A percentile compares a stretch with the other conserved stretches of the same genome.
phyloP scores from a whole-genome alignment of 1,140 invertebrate species.

The Neotoxoptera formosana region DNA sequence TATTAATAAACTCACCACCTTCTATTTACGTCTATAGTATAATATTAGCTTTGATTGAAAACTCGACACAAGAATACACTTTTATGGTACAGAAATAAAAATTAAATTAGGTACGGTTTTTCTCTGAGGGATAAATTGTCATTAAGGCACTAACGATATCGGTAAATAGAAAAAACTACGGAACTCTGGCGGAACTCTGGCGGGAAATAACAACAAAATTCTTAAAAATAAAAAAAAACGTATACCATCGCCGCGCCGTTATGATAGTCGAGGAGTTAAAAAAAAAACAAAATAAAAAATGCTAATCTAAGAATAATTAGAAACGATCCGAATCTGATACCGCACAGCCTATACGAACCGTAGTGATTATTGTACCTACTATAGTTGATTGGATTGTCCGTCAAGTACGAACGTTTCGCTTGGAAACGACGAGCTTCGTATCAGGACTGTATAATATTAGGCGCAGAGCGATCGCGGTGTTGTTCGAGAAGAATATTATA shows the following conservation, averaged over 20 bases:
- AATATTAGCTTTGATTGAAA: not conserved
- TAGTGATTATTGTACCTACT: too few relatives aligned
- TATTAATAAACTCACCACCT: not conserved
- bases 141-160: not conserved
- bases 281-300: not conserved
- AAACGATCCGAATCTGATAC: too few relatives aligned
- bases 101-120: not conserved
- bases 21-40: not conserved
- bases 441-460: not conserved
- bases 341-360: too few relatives aligned
- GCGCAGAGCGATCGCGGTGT: not conserved
- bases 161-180: not conserved
- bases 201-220: not conserved
- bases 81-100: not conserved
- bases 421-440: not conserved
- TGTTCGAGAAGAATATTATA: not conserved
- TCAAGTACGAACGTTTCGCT: not conserved
- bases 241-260: too few relatives aligned
- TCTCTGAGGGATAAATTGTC: not conserved
- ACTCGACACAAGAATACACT: not conserved
- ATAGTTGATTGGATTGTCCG: not conserved
- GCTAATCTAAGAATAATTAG: not conserved
- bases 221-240: not conserved
- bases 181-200: too few relatives aligned
- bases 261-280: too few relatives aligned